phyloP scores from a whole-genome alignment of 2,797 vertebrate species.

The Anguilla marmorata region DNA sequence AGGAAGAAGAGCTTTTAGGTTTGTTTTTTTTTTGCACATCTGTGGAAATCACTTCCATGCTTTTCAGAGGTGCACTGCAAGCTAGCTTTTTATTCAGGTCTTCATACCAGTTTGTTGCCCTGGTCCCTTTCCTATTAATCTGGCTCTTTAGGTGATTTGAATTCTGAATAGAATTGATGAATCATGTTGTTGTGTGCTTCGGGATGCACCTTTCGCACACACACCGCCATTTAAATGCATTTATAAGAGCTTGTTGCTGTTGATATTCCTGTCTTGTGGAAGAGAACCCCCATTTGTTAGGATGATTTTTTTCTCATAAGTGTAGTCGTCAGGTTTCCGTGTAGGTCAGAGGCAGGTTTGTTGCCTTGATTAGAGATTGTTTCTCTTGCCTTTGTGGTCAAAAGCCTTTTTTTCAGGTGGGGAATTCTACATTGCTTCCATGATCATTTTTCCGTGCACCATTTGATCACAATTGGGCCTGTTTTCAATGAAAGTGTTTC shows the following conservation, averaged over 20 bases:
- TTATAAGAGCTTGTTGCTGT: conserved; percentile 6
- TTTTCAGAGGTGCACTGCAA: not conserved
- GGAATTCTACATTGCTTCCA: not conserved
- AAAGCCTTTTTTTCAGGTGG: not conserved
- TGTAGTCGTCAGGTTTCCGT: not conserved
- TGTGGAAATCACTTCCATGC: not conserved
- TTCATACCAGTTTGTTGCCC: not conserved
- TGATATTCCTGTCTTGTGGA: not conserved
- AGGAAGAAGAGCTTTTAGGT: not conserved
- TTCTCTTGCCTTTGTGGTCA: not conserved
- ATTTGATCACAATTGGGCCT: not conserved
- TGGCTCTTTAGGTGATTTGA: not conserved
- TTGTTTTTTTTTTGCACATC: not conserved
- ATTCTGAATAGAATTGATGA: not conserved
- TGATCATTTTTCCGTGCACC: not conserved
- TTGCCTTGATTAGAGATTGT: not conserved
- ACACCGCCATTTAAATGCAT: not conserved
- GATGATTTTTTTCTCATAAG: not conserved
- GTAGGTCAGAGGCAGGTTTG: not conserved
- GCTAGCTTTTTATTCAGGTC: not conserved
- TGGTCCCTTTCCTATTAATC: not conserved
- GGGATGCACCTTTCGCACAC: not conserved
- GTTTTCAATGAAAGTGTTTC: not conserved
- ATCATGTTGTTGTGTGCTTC: not conserved
- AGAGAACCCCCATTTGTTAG: not conserved